phyloP scores from a whole-genome alignment of 1,140 invertebrate genomes.

The Ericerus pela region DNA sequence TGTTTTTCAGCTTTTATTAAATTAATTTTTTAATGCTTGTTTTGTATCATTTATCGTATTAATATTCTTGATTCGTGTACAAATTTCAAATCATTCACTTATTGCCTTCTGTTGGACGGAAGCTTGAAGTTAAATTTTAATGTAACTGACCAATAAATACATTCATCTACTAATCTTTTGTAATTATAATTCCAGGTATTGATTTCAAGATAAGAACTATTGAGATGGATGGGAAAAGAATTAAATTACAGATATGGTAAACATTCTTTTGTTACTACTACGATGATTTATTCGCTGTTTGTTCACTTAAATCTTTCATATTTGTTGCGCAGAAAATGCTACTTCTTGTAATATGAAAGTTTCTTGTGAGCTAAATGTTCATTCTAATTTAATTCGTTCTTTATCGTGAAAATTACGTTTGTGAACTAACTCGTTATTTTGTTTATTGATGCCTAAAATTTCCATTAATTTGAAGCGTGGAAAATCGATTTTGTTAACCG shows the following conservation, averaged over 20 bases:
- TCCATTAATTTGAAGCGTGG: not conserved
- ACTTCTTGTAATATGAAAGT: too few species aligned
- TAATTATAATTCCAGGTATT: slow-evolving; percentile 87
- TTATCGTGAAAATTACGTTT: too few species aligned
- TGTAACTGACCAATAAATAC: too few species aligned
- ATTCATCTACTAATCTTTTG: too few species aligned
- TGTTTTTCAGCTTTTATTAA: too few species aligned
- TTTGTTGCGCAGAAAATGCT: not conserved
- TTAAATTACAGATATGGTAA: slow-evolving; percentile 96
- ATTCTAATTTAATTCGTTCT: not conserved
- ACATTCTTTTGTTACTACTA: slow-evolving; percentile 21
- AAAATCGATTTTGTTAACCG: not conserved
- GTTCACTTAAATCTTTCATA: not conserved
- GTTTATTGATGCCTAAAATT: not conserved
- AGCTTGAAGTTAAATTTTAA: too few species aligned
- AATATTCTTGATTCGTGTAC: too few species aligned
- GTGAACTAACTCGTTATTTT: not conserved
- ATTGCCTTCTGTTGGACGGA: too few species aligned
- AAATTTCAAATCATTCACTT: too few species aligned
- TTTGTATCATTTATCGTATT: too few species aligned
- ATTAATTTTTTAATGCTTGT: too few species aligned
- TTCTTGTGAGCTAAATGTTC: not conserved
- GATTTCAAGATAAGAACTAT: slow-evolving; percentile 99
- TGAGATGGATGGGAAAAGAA: slow-evolving; percentile 94
- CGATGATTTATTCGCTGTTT: not conserved